Base-by-base conservation (phyloP, 2,113 vertebrate genomes). In the Bothrops jararaca region DNA sequence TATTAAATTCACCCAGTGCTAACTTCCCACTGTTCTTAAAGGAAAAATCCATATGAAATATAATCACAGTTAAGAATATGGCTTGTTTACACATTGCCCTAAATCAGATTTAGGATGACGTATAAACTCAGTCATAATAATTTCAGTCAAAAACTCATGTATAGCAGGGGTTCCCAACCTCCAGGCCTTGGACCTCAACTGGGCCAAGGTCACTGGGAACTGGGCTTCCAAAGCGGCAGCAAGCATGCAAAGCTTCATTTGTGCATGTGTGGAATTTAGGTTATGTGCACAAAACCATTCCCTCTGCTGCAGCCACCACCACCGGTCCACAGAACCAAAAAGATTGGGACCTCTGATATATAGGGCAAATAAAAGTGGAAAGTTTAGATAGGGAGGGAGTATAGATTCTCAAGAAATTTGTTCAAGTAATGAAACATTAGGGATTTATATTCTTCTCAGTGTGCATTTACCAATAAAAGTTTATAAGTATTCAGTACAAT, bases 401-500 rank as follows among this genome's bases (percentile, higher is more conserved):
- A 92, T 96, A 96, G 97, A 96, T 97, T 95, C 95, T 97, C 96
- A 97, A 96, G 95, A 97, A 97, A 97, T 96, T 95, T 94, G 96
- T 96, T 97, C 97, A 92, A 88, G 96, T 96, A 96, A 96, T 94
- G 97, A 97, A 97, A 97, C 95, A 95, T 95, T 95, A 94, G 94
- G 97, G 97, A 97, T 96, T 60, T 97, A 96, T 95, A 97, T 93
- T 94, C 95, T 94, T 97, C 96, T 97, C 95, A 97, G 96, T 95
- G 95, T 97, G 96, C 95, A 93, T 97, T 97, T 97, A 96, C 97
- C 97, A 97, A 97, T 95, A 96, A 97, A 97, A 95, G 91, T 94
- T 95, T 96, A 92, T 95, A 97, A 96, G 94, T 94, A 94, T 97
- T 98, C 96, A 97, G 97, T 97, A 95, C 94, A 97, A 97, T 96